Conservation (phyloP, 2,113 vertebrate species). For the Micromys minutus region DNA sequence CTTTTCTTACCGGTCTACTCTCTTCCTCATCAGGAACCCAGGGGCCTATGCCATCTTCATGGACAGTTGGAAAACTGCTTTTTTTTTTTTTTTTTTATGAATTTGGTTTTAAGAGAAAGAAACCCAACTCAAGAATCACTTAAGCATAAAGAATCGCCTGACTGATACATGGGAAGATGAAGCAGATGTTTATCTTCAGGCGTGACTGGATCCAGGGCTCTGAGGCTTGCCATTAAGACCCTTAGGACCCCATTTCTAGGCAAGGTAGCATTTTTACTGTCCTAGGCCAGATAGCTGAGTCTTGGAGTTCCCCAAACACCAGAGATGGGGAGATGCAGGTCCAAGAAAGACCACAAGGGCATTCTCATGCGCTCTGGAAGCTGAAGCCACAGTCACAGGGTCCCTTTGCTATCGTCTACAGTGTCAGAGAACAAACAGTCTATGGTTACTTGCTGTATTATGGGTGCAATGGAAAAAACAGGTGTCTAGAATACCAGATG, state of each 20-base stretch:
- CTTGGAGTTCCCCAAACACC: not conserved
- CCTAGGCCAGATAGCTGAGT: not conserved
- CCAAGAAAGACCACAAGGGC: not conserved
- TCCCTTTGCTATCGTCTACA: not conserved
- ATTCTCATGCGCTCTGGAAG: not conserved
- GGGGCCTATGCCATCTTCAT: not conserved
- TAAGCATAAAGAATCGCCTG: not conserved
- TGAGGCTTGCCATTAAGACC: not conserved
- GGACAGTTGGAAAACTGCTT: not conserved
- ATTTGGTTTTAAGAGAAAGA: not conserved
- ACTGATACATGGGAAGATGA: not conserved
- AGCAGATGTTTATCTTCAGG: not conserved
- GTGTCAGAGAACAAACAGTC: not conserved
- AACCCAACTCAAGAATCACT: not conserved
- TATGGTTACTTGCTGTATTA: accelerated
- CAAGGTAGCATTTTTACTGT: not conserved
- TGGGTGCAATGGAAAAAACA: not conserved
- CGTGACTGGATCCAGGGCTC: not conserved
- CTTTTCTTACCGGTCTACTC: not conserved
- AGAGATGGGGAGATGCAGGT: not conserved
- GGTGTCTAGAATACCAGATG: accelerated
- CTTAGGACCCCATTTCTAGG: not conserved
- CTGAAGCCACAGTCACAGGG: not conserved
- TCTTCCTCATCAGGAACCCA: not conserved
- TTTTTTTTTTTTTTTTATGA: too few relatives aligned